Percentiles rank a stretch among this genome's conserved stretches.
Evolutionary conservation across 2,113 vertebrate species (phyloP).

Genomic region (Sorex fumeus): DNA sequence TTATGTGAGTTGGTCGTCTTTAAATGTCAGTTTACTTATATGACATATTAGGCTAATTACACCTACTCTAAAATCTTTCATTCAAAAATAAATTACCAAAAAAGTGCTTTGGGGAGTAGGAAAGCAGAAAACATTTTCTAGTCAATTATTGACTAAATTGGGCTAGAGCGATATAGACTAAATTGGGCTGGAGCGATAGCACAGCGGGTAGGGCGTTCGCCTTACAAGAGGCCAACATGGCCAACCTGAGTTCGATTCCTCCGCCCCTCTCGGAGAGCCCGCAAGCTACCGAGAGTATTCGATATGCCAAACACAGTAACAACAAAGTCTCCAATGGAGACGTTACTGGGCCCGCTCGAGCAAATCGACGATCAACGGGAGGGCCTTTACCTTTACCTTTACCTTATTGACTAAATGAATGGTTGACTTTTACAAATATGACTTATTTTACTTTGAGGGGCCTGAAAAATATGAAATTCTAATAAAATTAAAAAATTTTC

Average conservation of each 20-base stretch:
- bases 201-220: no score
- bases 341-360: no score
- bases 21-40: neutral
- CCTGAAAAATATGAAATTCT: neutral
- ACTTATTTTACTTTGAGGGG: neutral
- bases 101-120: neutral
- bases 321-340: no score
- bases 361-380: no score
- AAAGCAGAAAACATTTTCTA: neutral
- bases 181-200: no score
- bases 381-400: no score
- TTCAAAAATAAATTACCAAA: neutral
- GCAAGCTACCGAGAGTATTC: no score
- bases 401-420: neutral
- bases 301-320: no score
- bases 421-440: neutral
- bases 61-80: neutral
- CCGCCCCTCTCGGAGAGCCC: no score
- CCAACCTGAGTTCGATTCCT: no score
- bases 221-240: no score
- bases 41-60: neutral
- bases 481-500: conserved; percentile 2
- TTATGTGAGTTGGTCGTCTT: neutral
- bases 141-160: neutral
- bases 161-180: no score